Conservation (phyloP, 1,140 invertebrate species). For the Penaeus chinensis region DNA sequence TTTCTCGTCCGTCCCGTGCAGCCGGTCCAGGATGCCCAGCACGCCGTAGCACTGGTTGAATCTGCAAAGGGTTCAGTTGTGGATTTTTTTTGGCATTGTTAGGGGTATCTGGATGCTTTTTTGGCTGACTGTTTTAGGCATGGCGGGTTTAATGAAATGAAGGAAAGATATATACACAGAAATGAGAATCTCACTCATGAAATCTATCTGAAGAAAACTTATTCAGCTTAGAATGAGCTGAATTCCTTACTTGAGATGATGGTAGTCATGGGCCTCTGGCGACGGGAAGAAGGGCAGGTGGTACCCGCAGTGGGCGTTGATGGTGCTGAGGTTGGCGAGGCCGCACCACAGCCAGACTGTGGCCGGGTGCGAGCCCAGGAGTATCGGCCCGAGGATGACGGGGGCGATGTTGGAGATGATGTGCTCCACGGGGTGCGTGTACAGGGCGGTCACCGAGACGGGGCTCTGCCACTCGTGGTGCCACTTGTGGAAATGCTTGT, state of each 20-base stretch:
- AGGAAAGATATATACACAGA: no score
- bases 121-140: no score
- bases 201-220: no score
- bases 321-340: slow-evolving; percentile 82
- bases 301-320: slow-evolving; percentile 89
- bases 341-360: slow-evolving; percentile 88
- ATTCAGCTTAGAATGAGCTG: neutral
- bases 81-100: no score
- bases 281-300: slow-evolving; percentile 90
- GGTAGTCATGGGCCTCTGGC: slow-evolving; percentile 91
- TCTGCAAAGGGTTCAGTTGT: slow-evolving; percentile 69
- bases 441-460: slow-evolving; percentile 84
- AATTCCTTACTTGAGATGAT: slow-evolving; percentile 83
- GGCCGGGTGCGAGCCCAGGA: slow-evolving; percentile 85
- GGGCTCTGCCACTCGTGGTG: slow-evolving; percentile 91
- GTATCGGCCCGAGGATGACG: slow-evolving; percentile 81
- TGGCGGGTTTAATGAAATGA: no score
- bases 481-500: slow-evolving; percentile 87
- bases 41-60: slow-evolving; percentile 90
- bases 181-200: no score
- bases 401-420: slow-evolving; percentile 85
- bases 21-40: slow-evolving; percentile 82
- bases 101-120: no score
- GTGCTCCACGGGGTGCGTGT: slow-evolving; percentile 90
- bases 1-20: slow-evolving; percentile 85